These are phyloP conservation scores for Clarias macrocephalus DNA, from an alignment of 2,113 vertebrate genomes.

Conservation along the genomic window DNA sequence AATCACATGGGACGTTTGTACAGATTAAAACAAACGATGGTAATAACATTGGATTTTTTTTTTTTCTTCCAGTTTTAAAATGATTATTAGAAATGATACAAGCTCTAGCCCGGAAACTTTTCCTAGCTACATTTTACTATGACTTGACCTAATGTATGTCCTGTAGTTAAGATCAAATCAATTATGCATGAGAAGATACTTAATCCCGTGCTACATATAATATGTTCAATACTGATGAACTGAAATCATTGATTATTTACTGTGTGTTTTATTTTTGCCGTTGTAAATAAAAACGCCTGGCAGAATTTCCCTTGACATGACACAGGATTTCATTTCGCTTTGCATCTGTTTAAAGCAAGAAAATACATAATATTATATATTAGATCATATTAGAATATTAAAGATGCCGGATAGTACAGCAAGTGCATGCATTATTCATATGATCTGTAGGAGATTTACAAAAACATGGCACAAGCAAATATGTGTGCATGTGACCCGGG, in stretches of 20 bases:
- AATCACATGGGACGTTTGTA: not conserved
- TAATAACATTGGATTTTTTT: not conserved
- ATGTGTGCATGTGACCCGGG: not conserved
- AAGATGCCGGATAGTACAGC: not conserved
- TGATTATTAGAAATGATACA: not conserved
- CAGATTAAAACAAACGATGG: not conserved
- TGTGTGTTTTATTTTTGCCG: not conserved
- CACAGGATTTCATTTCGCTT: not conserved
- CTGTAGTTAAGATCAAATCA: not conserved
- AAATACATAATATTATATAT: not conserved
- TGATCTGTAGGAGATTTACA: not conserved
- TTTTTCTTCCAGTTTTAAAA: no score
- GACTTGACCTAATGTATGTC: not conserved
- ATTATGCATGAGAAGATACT: not conserved
- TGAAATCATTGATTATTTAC: not conserved
- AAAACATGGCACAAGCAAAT: not conserved
- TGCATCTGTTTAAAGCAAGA: not conserved
- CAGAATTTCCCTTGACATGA: not conserved
- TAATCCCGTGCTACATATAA: not conserved
- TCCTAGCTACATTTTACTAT: no score
- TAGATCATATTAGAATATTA: not conserved
- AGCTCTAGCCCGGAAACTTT: not conserved
- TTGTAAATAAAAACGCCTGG: not conserved
- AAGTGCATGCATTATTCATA: not conserved
- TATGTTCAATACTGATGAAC: not conserved